Conservation (phyloP, 1,140 invertebrate species). For the Brachionus paranguensis region DNA sequence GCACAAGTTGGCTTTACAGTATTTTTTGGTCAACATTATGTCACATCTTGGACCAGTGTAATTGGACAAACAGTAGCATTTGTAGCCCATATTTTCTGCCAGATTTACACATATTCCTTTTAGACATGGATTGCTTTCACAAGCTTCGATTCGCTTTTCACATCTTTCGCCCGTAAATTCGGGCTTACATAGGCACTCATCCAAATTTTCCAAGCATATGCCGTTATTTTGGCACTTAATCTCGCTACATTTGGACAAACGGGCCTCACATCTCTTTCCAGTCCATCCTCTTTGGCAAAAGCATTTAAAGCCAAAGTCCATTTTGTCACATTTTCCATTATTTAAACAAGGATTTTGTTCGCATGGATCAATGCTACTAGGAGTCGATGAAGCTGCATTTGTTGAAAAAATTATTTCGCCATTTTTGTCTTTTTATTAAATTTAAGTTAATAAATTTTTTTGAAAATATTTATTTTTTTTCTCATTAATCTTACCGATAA, state of each 20-base stretch:
- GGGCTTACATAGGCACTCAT: constrained; percentile 45
- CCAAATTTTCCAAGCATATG: constrained; percentile 45
- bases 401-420: background rate
- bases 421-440: background rate
- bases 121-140: constrained; percentile 2
- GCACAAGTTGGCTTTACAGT: background rate
- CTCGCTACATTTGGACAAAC: constrained; percentile 79
- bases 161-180: constrained; percentile 44
- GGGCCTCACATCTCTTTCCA: constrained; percentile 56
- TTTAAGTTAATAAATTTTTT: background rate
- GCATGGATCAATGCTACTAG: constrained; percentile 66
- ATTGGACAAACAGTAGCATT: constrained; percentile 17
- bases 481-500: background rate
- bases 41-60: constrained; percentile 26
- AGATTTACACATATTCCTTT: constrained; percentile 39
- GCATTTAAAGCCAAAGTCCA: constrained; percentile 40
- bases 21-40: background rate
- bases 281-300: background rate
- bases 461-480: background rate
- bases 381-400: background rate
- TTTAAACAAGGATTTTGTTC: constrained; percentile 60
- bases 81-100: background rate
- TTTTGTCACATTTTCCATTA: constrained; percentile 61
- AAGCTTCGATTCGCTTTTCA: background rate
- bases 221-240: constrained; percentile 45